Evolutionary conservation across 2,113 vertebrate genomes (phyloP).

Genomic region (Galbula dea): DNA sequence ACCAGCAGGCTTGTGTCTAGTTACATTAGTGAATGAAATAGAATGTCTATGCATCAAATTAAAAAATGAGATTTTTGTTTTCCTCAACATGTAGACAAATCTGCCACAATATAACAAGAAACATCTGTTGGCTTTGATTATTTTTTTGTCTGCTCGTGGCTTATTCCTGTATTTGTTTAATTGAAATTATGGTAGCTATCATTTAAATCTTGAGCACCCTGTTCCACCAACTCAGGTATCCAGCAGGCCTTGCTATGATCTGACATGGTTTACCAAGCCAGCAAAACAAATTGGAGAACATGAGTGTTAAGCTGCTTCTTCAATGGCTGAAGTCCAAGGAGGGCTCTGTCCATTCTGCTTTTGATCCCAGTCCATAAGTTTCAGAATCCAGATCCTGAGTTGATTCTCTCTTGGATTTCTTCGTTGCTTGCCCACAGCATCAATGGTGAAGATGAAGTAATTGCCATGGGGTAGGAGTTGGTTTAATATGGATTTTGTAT

Average conservation of each 20-base stretch:
- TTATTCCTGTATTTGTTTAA: background rate
- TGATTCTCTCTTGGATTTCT: too few relatives aligned
- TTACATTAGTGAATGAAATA: background rate
- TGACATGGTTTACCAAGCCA: background rate
- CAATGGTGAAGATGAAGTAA: too few relatives aligned
- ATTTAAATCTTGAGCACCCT: background rate
- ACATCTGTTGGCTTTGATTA: too few relatives aligned
- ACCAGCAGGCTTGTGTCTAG: background rate
- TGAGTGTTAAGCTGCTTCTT: too few relatives aligned
- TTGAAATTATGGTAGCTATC: background rate
- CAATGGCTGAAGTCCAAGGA: too few relatives aligned
- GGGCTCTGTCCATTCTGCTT: too few relatives aligned
- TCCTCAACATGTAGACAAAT: background rate
- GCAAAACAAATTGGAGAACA: background rate
- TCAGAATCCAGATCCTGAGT: too few relatives aligned
- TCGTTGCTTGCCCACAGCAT: too few relatives aligned
- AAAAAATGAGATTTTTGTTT: background rate
- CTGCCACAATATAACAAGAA: background rate
- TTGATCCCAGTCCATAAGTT: too few relatives aligned
- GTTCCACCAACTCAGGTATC: background rate
- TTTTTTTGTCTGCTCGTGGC: background rate
- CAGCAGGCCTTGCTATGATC: background rate
- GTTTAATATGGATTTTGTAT: too few relatives aligned
- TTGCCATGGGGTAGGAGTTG: too few relatives aligned
- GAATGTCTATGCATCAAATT: background rate